Evolutionary conservation across 2,113 vertebrate genomes (phyloP).

Genomic region (Myotis davidii): DNA sequence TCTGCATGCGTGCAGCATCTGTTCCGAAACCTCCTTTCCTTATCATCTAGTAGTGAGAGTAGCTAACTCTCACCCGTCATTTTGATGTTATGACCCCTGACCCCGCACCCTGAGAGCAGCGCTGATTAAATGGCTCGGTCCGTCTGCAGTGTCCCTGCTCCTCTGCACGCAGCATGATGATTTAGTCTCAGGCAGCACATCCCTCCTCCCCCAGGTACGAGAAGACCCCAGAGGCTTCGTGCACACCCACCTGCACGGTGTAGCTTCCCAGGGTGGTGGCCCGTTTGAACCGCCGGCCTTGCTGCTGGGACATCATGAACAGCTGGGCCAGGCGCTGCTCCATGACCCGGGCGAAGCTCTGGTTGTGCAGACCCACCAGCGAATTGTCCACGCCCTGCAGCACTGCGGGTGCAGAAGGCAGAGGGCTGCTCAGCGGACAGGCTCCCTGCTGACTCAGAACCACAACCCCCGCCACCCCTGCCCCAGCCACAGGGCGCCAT

Average conservation of each 20-base stretch:
- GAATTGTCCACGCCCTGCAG: slow-evolving; percentile 96
- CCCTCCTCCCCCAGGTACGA: not conserved
- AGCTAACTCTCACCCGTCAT: not conserved
- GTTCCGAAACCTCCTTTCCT: not conserved
- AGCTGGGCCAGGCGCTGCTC: slow-evolving; percentile 96
- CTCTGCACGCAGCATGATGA: not conserved
- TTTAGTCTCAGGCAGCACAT: not conserved
- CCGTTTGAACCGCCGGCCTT: slow-evolving; percentile 91
- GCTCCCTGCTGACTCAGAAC: too few species aligned
- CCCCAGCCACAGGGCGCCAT: fast-evolving
- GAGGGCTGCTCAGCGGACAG: not conserved
- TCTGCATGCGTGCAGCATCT: not conserved
- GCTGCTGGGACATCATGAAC: slow-evolving; percentile 94
- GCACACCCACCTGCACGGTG: slow-evolving; percentile 93
- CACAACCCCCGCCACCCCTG: not conserved
- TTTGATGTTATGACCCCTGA: not conserved
- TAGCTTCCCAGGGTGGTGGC: slow-evolving; percentile 95
- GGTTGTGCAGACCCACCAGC: slow-evolving; percentile 93
- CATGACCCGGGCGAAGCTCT: slow-evolving; percentile 97
- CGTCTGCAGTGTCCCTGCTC: not conserved
- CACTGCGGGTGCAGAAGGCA: slow-evolving; percentile 85
- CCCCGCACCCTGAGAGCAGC: not conserved
- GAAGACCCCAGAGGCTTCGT: not conserved
- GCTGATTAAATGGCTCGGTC: fast-evolving
- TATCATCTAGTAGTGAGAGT: not conserved